Base-by-base conservation (phyloP, 2,888 invertebrate species). In the Temnothorax unifasciatus region DNA sequence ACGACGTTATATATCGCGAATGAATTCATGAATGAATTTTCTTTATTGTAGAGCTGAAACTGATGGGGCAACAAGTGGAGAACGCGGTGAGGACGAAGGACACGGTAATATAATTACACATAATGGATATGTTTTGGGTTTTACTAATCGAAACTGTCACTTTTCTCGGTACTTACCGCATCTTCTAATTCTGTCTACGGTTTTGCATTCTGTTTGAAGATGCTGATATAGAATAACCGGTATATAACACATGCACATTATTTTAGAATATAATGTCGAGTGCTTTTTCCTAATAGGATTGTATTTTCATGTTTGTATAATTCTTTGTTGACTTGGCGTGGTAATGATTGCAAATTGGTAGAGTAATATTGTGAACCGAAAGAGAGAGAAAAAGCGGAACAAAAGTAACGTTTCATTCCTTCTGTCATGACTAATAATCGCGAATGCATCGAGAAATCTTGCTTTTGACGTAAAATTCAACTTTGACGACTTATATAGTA, bases 1-100 rank as follows among this genome's bases (percentile, higher is more conserved):
- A 47, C 50, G 21, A 63, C 25, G n/a, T 79, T 54, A n/a, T 25
- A n/a, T n/a, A 18, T 54, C 13, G 8, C 11, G 41, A 41, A 61
- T 38, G 38, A 29, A 29, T 29, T 29, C 29, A 29, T 29, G 29
- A 61, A 34, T 11, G 34, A 74, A 81, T 82, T 64, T 66, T 71
- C 2, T 82, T 15, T 85, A 2, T 9, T 34, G 59, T 84, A 95
- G 95, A 90, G 93, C 92, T 85, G 93, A 95, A 90, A 93, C 94
- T 29, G 95, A 95, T 44, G 95, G 94, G 47, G 92, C 92, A 61
- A 88, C 91, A 38, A 93, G 92, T 77, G 93, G 91, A 84, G 93
- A 92, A 90, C 93, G 92, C 71, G 93, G 93, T n/a, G 94, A 94
- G 87, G 95, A 94, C 69, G 95, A 95, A 69, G 92, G 94, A 77